These are phyloP conservation scores for Coracopsis vasa DNA, from an alignment of 2,113 vertebrate species.

Conservation along the genomic window DNA sequence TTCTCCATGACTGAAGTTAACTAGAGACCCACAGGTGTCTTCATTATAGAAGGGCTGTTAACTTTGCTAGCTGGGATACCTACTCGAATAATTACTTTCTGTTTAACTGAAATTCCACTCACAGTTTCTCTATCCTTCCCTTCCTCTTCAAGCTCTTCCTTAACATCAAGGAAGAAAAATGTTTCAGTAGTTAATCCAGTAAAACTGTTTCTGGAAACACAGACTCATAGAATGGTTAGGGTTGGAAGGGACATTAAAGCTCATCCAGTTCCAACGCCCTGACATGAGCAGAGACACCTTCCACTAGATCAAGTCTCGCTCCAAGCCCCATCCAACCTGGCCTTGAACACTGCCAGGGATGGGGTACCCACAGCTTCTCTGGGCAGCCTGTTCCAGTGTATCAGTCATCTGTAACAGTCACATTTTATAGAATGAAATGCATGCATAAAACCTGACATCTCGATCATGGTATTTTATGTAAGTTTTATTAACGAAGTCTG, in stretches of 20 bases:
- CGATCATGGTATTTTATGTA: not conserved
- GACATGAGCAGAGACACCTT: no score
- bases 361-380: no score
- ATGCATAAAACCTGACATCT: not conserved
- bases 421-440: not conserved
- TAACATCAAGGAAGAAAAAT: not conserved
- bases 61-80: not conserved
- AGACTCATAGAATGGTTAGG: no score
- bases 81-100: not conserved
- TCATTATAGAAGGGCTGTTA: not conserved
- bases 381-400: no score
- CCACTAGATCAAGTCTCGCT: no score
- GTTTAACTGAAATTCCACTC: not conserved
- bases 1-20: not conserved
- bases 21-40: not conserved
- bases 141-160: not conserved
- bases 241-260: no score
- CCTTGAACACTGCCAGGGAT: no score
- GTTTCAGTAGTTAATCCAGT: not conserved
- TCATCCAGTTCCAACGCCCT: no score
- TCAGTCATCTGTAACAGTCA: not conserved
- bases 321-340: no score
- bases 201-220: not conserved
- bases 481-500: not conserved
- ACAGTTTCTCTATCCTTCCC: not conserved